Conservation (phyloP, 2,797 vertebrate genomes). For the Phrynocephalus vlangalii region DNA sequence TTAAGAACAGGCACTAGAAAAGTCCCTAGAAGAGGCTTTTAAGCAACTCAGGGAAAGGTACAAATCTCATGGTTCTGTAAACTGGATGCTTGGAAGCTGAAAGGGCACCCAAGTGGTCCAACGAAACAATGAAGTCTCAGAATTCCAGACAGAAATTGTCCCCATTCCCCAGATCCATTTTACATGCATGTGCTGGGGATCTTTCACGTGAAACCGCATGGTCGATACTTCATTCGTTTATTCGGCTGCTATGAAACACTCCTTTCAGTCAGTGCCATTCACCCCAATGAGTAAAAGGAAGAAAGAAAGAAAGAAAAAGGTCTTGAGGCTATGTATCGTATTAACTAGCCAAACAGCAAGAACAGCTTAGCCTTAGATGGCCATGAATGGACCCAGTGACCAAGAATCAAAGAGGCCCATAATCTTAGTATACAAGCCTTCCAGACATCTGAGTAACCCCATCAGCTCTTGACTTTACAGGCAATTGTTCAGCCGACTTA, state of each 20-base stretch:
- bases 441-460: neutral
- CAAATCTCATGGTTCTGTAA: too few species aligned
- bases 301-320: neutral
- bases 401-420: neutral
- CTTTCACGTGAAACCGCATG: neutral
- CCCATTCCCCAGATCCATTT: neutral
- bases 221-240: neutral
- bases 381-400: conserved; percentile 27
- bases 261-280: neutral
- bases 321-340: neutral
- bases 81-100: too few species aligned
- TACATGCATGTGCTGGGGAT: neutral
- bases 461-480: conserved; percentile 28
- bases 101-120: too few species aligned
- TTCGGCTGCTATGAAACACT: neutral
- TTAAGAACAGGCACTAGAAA: too few species aligned
- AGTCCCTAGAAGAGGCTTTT: too few species aligned
- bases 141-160: neutral
- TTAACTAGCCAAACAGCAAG: conserved; percentile 15
- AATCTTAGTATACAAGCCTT: conserved; percentile 15
- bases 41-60: too few species aligned
- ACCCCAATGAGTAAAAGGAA: neutral
- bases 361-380: conserved; percentile 17
- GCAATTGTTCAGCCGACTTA: conserved; percentile 29
- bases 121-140: neutral